Percentiles rank a stretch among this genome's conserved stretches.
phyloP scores from a whole-genome alignment of 1,140 invertebrate genomes.

The Calosoma granatense region DNA sequence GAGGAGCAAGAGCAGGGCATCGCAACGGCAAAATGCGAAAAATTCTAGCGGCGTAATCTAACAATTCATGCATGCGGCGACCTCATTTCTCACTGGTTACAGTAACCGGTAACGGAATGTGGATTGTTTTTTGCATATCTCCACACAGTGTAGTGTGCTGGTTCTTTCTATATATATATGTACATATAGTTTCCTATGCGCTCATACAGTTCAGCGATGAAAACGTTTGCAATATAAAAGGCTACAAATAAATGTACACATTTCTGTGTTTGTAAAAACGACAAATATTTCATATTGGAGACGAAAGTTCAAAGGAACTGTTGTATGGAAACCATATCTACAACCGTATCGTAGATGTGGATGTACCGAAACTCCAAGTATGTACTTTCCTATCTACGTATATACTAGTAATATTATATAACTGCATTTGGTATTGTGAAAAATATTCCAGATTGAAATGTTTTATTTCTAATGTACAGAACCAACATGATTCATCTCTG shows the following conservation, averaged over 20 bases:
- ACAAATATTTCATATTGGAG: neutral
- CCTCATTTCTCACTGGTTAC: neutral
- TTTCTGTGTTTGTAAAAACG: neutral
- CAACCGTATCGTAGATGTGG: too few relatives aligned
- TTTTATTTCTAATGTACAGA: too few relatives aligned
- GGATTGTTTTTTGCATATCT: conserved; percentile 3
- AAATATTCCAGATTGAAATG: too few relatives aligned
- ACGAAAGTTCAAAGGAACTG: conserved; percentile 3
- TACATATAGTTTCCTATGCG: neutral
- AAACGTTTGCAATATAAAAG: conserved; percentile 7
- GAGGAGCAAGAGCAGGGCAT: neutral
- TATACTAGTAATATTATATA: too few relatives aligned
- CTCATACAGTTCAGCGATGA: neutral
- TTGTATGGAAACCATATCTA: too few relatives aligned
- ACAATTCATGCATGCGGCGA: neutral
- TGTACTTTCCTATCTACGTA: too few relatives aligned
- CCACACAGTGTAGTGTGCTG: too few relatives aligned
- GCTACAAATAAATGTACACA: conserved; percentile 5
- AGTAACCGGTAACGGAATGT: conserved; percentile 1
- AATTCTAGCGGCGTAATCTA: conserved; percentile 1
- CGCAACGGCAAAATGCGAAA: too few relatives aligned
- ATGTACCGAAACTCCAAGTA: too few relatives aligned
- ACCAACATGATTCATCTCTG: too few relatives aligned
- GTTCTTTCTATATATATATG: neutral
- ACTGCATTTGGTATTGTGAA: too few relatives aligned